phyloP scores from a whole-genome alignment of 2,113 vertebrate species.

The Serilophus lunatus region DNA sequence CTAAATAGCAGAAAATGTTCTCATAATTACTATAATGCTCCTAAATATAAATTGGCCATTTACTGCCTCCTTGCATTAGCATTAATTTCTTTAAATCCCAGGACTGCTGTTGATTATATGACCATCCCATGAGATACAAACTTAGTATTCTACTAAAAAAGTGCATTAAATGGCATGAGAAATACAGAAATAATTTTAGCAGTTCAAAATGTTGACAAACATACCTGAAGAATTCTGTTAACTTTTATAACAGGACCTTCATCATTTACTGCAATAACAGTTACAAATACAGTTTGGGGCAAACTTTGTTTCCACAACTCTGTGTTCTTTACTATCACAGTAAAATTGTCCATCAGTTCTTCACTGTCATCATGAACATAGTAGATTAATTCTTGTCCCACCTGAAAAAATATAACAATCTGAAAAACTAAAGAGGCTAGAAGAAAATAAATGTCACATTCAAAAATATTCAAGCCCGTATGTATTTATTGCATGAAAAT shows the following conservation, averaged over 20 bases:
- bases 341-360: constrained; percentile 81
- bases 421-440: background rate
- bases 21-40: background rate
- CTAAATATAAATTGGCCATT: background rate
- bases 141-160: background rate
- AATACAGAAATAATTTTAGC: background rate
- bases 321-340: constrained; percentile 79
- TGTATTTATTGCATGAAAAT: background rate
- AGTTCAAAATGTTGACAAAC: constrained; percentile 31
- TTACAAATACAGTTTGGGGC: constrained; percentile 77
- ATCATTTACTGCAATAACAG: constrained; percentile 83
- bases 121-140: background rate
- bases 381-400: constrained; percentile 86
- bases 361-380: constrained; percentile 87
- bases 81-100: background rate
- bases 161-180: background rate
- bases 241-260: constrained; percentile 81
- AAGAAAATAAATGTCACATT: background rate
- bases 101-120: background rate
- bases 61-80: background rate
- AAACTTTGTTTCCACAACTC: constrained; percentile 84
- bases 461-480: background rate
- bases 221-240: constrained; percentile 88
- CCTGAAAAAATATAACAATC: constrained; percentile 68
- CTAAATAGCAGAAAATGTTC: background rate